phyloP scores from a whole-genome alignment of 2,888 invertebrate genomes.

The Plebejus melissa region DNA sequence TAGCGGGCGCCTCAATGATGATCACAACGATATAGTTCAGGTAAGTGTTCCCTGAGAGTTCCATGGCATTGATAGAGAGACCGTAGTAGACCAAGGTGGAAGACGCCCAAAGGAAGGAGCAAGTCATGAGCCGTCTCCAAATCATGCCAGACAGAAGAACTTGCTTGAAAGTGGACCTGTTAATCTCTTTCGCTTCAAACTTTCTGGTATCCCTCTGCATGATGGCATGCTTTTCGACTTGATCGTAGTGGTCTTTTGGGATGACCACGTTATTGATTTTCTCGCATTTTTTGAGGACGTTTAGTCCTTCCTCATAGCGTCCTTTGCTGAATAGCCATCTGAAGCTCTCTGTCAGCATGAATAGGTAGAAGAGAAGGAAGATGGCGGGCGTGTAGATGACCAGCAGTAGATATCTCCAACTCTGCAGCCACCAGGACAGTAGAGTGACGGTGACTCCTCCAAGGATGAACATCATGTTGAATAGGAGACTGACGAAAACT shows the following conservation, averaged over 20 bases:
- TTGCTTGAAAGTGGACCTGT: slow-evolving; percentile 63
- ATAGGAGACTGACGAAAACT: slow-evolving; percentile 67
- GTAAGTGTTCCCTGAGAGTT: slow-evolving; percentile 86
- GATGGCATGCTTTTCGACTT: slow-evolving; percentile 67
- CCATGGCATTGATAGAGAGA: slow-evolving; percentile 86
- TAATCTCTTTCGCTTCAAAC: slow-evolving; percentile 52
- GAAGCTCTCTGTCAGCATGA: slow-evolving; percentile 67
- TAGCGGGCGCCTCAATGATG: slow-evolving; percentile 87
- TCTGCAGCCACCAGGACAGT: slow-evolving; percentile 67
- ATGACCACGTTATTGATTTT: slow-evolving; percentile 78
- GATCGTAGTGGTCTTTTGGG: slow-evolving; percentile 67
- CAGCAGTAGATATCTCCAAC: slow-evolving; percentile 68
- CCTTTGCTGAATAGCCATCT: slow-evolving; percentile 80
- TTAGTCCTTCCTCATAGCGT: slow-evolving; percentile 81
- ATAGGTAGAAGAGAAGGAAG: slow-evolving; percentile 61
- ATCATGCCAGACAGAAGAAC: slow-evolving; percentile 71
- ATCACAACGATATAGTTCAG: slow-evolving; percentile 84
- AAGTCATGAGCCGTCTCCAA: slow-evolving; percentile 80
- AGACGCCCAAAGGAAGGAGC: slow-evolving; percentile 87
- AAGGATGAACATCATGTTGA: slow-evolving; percentile 73
- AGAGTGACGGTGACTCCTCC: slow-evolving; percentile 68
- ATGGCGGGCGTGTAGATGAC: slow-evolving; percentile 69
- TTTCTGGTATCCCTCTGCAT: slow-evolving; percentile 65
- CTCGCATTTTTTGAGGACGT: slow-evolving; percentile 79
- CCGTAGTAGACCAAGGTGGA: slow-evolving; percentile 90